A percentile compares a stretch with the other conserved stretches of the same genome.
These are phyloP conservation scores for Euwallacea fornicatus DNA, from an alignment of 1,140 invertebrate genomes.

Conservation along the genomic window DNA sequence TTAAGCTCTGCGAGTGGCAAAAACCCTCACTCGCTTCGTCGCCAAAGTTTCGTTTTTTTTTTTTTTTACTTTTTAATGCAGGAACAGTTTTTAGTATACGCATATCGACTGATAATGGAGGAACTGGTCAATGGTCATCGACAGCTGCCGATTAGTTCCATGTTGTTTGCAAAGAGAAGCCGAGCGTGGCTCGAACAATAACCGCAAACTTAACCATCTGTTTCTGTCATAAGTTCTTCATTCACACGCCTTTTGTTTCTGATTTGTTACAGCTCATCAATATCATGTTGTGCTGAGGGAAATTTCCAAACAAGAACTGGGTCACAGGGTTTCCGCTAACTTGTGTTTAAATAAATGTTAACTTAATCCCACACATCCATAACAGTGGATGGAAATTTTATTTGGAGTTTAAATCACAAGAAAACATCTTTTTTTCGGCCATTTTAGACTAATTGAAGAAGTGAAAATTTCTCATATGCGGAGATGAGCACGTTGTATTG, in stretches of 20 bases:
- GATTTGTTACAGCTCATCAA: neutral
- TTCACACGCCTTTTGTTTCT: neutral
- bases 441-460: no score
- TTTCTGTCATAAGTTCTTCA: conserved; percentile 4
- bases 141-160: conserved; percentile 1
- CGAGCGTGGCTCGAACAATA: conserved; percentile 2
- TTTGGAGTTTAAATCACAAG: no score
- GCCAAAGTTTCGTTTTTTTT: neutral
- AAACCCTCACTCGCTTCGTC: neutral
- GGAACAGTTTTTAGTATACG: neutral
- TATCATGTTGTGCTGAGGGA: no score
- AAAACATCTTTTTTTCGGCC: no score
- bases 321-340: no score
- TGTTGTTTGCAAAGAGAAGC: neutral
- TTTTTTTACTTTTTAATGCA: neutral
- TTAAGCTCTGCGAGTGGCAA: neutral
- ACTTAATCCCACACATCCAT: no score
- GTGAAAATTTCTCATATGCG: no score
- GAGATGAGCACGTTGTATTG: no score
- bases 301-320: no score
- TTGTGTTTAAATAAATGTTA: no score
- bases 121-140: neutral
- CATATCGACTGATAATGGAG: neutral
- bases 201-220: conserved; percentile 1
- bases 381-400: no score